Base-by-base conservation (phyloP, 2,888 invertebrate species). In the Vesta saturnalis region DNA sequence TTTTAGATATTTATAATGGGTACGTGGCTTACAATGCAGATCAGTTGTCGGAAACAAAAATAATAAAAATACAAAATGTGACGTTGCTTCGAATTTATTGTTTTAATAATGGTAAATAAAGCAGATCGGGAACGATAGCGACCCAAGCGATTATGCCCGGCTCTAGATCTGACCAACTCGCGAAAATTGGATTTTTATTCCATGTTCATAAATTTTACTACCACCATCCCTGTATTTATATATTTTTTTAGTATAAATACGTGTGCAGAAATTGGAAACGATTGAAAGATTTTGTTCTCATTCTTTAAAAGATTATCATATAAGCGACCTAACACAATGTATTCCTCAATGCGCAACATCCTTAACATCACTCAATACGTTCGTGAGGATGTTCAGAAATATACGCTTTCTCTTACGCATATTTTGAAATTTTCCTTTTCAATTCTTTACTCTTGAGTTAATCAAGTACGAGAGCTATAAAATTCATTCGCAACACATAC, bases 31-130 rank as follows among this genome's bases (percentile, higher is more conserved):
- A 82, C 82, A 83, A 83, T 82, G 84, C 83, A 83, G 83, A 84
- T 84, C 83, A 83, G 82, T 84, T 83, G 83, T 83, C 83, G 82
- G 79, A 80, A 74, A 73, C 70, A 78, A 82, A 82, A 83, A 83
- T 82, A 83, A 83, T 80, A 83, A 83, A 84, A 83, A 83, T 80
- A 81, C 83, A 78, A 81, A 83, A 83, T 82, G 83, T 82, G 83
- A 83, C 83, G 82, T 81, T 79, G 80, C 78, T 75, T 79, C 79
- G 82, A 83, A 84, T 84, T 84, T 84, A 84, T 84, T 83, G 83
- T 83, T 84, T 84, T 84, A 84, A 84, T 84, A 84, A 84, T 83
- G 83, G 83, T 82, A 83, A 83, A 83, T 83, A 84, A 83, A 83
- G 82, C 83, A 82, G 83, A 82, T 81, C 80, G 80, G 77, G 73